Evolutionary conservation across 2,888 invertebrate species (phyloP).

Genomic region (Eretmocerus hayati): DNA sequence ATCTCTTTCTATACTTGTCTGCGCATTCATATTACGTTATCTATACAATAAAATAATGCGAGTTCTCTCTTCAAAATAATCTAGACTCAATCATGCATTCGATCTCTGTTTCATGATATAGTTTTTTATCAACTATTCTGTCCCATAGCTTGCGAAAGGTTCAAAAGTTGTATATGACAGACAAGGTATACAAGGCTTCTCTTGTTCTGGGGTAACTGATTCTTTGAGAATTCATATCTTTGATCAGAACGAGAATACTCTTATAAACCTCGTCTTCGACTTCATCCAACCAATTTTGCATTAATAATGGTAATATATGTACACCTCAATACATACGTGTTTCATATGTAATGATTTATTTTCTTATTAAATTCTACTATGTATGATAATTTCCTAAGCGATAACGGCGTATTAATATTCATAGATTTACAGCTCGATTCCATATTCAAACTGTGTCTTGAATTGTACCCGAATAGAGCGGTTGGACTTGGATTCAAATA

Average conservation of each 20-base stretch:
- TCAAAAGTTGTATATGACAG: too few relatives aligned
- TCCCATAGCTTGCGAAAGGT: too few relatives aligned
- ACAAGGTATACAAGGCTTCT: too few relatives aligned
- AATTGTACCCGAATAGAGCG: conserved; percentile 32
- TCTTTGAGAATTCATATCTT: too few relatives aligned
- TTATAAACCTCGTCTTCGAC: not conserved
- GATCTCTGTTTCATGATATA: too few relatives aligned
- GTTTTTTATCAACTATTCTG: too few relatives aligned
- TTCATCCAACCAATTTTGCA: not conserved
- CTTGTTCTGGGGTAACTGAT: too few relatives aligned
- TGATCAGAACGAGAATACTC: not conserved
- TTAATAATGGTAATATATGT: conserved; percentile 12
- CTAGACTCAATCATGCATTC: conserved; percentile 34
- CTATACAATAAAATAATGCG: conserved; percentile 32
- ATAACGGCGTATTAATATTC: conserved; percentile 30
- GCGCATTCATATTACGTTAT: conserved; percentile 23
- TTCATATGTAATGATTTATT: conserved; percentile 25
- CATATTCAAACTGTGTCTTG: conserved; percentile 16
- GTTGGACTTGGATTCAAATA: conserved; percentile 19
- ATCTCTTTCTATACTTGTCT: too few relatives aligned
- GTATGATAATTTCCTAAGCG: conserved; percentile 33
- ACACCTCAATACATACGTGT: conserved; percentile 25
- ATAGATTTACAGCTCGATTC: conserved; percentile 45
- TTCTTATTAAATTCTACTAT: too few relatives aligned
- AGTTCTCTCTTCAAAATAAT: conserved; percentile 35